Percentiles rank a stretch among this genome's conserved stretches.
Conservation (phyloP, 2,888 invertebrate genomes). For the Eilema sororculum region DNA sequence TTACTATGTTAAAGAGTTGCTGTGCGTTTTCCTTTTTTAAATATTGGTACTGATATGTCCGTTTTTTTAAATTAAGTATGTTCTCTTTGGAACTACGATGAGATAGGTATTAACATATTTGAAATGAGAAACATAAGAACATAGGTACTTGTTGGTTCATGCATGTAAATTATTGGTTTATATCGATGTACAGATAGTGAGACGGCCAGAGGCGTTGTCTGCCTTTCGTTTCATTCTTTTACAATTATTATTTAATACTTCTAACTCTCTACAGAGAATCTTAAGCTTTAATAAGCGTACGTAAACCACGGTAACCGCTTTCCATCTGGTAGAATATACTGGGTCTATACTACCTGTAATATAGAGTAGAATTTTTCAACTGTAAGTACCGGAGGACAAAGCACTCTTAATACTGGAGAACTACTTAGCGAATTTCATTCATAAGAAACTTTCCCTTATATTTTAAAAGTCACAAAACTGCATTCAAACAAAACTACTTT, state of each 20-base stretch:
- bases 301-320: too few relatives aligned
- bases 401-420: too few relatives aligned
- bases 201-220: neutral
- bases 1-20: constrained; percentile 35
- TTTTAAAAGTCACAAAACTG: too few relatives aligned
- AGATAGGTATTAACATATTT: constrained; percentile 1
- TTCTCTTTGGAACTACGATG: constrained; percentile 10
- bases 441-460: too few relatives aligned
- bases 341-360: too few relatives aligned
- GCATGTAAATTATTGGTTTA: neutral
- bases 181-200: neutral
- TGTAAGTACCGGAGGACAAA: too few relatives aligned
- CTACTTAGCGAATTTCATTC: too few relatives aligned
- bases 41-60: neutral
- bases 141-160: neutral
- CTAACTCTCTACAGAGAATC: neutral
- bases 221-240: neutral
- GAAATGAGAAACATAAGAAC: neutral
- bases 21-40: constrained; percentile 7
- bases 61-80: constrained; percentile 14
- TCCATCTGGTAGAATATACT: neutral
- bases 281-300: too few relatives aligned
- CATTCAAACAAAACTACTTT: too few relatives aligned
- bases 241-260: neutral
- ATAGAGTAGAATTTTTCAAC: too few relatives aligned